These are phyloP conservation scores for Pachypanchax playfairii DNA, from an alignment of 2,113 vertebrate genomes.

Conservation along the genomic window DNA sequence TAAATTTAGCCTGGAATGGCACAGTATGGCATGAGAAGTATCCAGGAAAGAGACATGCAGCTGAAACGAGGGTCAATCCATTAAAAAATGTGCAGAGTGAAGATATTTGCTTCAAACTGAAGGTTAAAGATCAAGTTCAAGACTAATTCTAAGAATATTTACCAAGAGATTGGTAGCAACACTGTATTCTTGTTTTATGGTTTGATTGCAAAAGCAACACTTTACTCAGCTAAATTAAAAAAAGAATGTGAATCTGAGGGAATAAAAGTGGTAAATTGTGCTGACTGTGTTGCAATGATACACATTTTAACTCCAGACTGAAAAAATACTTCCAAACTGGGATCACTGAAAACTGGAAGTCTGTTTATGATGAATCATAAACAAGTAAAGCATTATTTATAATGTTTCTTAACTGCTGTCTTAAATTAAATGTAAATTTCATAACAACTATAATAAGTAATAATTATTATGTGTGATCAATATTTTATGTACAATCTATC, in stretches of 20 bases:
- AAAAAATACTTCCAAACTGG: too few relatives aligned
- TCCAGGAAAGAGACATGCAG: conserved; percentile 17
- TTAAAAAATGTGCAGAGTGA: conserved; percentile 36
- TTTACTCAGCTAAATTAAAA: too few relatives aligned
- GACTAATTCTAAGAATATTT: conserved; percentile 45
- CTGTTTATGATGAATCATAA: neutral
- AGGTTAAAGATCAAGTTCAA: conserved; percentile 41
- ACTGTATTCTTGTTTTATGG: too few relatives aligned
- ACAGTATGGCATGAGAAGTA: conserved; percentile 28
- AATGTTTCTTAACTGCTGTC: too few relatives aligned
- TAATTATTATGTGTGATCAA: too few relatives aligned
- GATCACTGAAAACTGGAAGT: too few relatives aligned
- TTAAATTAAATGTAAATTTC: neutral
- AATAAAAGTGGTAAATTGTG: conserved; percentile 21
- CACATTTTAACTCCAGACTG: neutral
- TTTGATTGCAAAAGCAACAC: too few relatives aligned
- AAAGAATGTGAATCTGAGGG: conserved; percentile 50
- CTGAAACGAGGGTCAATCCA: conserved; percentile 31
- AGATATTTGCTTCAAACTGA: conserved; percentile 53
- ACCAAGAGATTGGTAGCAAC: conserved; percentile 23
- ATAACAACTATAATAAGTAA: neutral
- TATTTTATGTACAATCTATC: too few relatives aligned
- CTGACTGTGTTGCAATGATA: conserved; percentile 1
- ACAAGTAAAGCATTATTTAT: too few relatives aligned
- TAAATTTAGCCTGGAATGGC: conserved; percentile 55